phyloP scores from a whole-genome alignment of 37 sponge, comb jelly and placozoan genomes.

The Agelas oroides region DNA sequence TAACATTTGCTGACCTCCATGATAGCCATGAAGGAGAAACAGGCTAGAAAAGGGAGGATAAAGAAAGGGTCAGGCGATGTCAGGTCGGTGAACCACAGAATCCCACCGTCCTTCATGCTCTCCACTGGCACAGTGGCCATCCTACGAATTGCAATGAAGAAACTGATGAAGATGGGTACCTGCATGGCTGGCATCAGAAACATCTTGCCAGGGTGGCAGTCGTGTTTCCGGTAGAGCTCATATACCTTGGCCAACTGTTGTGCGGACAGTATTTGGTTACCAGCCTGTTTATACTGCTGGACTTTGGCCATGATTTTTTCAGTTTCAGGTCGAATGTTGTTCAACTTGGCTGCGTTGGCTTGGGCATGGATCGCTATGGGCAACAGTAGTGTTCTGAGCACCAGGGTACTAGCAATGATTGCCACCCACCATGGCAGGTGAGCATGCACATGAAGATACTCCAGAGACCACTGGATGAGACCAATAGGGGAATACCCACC shows the following conservation, averaged over 20 bases:
- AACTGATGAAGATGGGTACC: slow-evolving; percentile 75
- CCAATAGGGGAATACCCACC: slow-evolving; percentile 89
- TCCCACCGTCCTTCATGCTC: slow-evolving; percentile 89
- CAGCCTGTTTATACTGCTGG: slow-evolving; percentile 46
- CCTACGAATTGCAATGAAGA: slow-evolving; percentile 80
- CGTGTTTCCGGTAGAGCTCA: slow-evolving; percentile 64
- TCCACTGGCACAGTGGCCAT: slow-evolving; percentile 85
- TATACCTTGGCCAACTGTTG: slow-evolving; percentile 42
- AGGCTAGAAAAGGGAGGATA: slow-evolving; percentile 71
- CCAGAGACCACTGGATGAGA: slow-evolving; percentile 75
- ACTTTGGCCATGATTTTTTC: slow-evolving; percentile 58
- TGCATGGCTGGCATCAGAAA: slow-evolving; percentile 73
- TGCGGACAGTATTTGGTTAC: slow-evolving; percentile 56
- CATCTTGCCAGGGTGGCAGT: slow-evolving; percentile 74
- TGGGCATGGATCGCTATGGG: slow-evolving; percentile 70
- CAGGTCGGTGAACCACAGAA: slow-evolving; percentile 88
- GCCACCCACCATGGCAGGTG: slow-evolving; percentile 93
- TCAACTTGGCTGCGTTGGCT: slow-evolving; percentile 67
- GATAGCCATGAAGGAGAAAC: slow-evolving; percentile 58
- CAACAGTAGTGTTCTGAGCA: slow-evolving; percentile 57
- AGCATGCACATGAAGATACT: slow-evolving; percentile 57
- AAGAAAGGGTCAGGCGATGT: slow-evolving; percentile 86
- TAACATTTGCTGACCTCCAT: slow-evolving; percentile 66
- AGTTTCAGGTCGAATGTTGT: slow-evolving; percentile 77
- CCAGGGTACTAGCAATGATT: slow-evolving; percentile 65